A percentile compares a stretch with the other conserved stretches of the same genome.
These are phyloP conservation scores for Centropus bengalensis DNA, from an alignment of 2,113 vertebrate genomes.

Conservation along the genomic window DNA sequence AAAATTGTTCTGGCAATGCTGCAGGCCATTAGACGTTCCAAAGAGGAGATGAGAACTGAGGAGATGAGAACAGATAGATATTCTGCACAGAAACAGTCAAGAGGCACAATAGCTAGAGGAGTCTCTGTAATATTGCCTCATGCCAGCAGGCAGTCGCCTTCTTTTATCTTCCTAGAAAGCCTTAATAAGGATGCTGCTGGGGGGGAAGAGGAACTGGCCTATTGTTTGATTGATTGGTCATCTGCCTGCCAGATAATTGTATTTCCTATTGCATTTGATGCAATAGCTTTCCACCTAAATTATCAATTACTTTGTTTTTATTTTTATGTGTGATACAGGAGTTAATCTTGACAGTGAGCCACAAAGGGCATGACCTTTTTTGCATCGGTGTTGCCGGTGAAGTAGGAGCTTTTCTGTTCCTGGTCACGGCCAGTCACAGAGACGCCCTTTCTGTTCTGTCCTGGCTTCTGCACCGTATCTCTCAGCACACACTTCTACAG, in stretches of 20 bases:
- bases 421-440: background rate
- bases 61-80: slow-evolving; percentile 19
- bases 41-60: slow-evolving; percentile 2
- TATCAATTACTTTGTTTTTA: slow-evolving; percentile 53
- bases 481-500: background rate
- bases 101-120: background rate
- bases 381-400: background rate
- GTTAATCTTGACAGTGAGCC: slow-evolving; percentile 25
- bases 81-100: background rate
- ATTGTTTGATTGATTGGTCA: background rate
- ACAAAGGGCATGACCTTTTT: background rate
- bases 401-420: background rate
- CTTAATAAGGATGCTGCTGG: background rate
- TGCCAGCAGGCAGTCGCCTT: background rate
- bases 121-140: background rate
- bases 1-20: slow-evolving; percentile 41
- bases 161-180: slow-evolving; percentile 54
- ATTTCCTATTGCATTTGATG: slow-evolving; percentile 54
- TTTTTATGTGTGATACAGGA: background rate
- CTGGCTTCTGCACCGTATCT: background rate
- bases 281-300: slow-evolving; percentile 51
- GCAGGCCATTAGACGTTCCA: slow-evolving; percentile 25
- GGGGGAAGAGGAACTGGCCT: background rate
- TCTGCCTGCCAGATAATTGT: slow-evolving; percentile 61
- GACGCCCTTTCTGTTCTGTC: background rate